phyloP scores from a whole-genome alignment of 2,113 vertebrate species.

The Acanthochromis polyacanthus region DNA sequence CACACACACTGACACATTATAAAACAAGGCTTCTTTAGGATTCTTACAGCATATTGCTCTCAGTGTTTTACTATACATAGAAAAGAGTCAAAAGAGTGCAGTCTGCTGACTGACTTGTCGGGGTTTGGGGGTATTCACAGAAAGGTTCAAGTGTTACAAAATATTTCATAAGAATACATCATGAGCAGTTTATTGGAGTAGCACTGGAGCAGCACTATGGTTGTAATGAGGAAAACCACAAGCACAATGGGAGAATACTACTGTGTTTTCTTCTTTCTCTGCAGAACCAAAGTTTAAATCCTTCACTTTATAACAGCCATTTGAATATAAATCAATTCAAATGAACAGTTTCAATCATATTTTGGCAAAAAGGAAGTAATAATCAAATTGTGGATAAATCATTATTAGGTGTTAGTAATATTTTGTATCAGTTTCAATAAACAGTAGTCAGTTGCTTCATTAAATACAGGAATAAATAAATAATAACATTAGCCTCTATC shows the following conservation, averaged over 20 bases:
- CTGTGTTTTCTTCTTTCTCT: constrained; percentile 29
- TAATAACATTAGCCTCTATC: constrained; percentile 56
- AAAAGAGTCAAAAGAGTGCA: constrained; percentile 74
- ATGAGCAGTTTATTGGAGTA: constrained; percentile 58
- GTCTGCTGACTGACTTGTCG: constrained; percentile 41
- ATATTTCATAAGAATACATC: constrained; percentile 60
- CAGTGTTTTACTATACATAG: constrained; percentile 71
- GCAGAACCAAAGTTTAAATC: constrained; percentile 17
- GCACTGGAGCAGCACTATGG: constrained; percentile 63
- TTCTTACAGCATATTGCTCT: constrained; percentile 81
- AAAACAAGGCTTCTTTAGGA: constrained; percentile 77
- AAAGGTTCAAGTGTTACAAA: constrained; percentile 67
- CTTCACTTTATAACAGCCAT: constrained; percentile 44
- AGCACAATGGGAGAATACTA: constrained; percentile 47
- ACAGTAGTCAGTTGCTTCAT: constrained; percentile 63
- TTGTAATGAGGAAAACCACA: constrained; percentile 47
- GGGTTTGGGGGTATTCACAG: constrained; percentile 60
- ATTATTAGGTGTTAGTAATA: constrained; percentile 70
- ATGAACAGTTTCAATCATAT: constrained; percentile 43
- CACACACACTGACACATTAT: constrained; percentile 64
- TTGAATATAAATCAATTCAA: constrained; percentile 44
- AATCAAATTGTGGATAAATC: constrained; percentile 71
- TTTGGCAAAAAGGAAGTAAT: constrained; percentile 67
- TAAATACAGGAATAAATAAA: constrained; percentile 79
- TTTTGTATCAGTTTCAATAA: constrained; percentile 67